phyloP scores from a whole-genome alignment of 35 echinoderm and acorn worm genomes.

The Apostichopus japonicus region DNA sequence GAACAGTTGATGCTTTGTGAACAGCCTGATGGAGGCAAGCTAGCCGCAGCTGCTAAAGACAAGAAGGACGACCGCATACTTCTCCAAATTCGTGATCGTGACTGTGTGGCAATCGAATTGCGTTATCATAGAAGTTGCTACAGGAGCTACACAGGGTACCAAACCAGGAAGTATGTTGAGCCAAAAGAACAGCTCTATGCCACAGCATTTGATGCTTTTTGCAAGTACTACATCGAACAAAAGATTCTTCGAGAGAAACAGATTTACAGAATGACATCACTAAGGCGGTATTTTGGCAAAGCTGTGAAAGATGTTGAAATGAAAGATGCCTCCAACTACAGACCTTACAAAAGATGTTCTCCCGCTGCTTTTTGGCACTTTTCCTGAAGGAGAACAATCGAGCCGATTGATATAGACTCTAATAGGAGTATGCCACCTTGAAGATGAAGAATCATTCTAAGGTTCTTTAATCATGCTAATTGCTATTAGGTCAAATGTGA shows the following conservation, averaged over 20 bases:
- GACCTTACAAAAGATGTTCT: too few relatives aligned
- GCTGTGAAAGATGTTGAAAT: conserved; percentile 18
- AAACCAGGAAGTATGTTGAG: background rate
- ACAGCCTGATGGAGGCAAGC: conserved; percentile 14
- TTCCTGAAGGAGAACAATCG: too few relatives aligned
- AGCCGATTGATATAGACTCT: too few relatives aligned
- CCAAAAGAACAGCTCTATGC: conserved; percentile 11
- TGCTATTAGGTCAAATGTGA: too few relatives aligned
- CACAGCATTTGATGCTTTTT: conserved; percentile 17
- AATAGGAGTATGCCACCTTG: too few relatives aligned
- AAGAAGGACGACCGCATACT: conserved; percentile 2
- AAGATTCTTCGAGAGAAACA: conserved; percentile 25
- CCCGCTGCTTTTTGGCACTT: too few relatives aligned
- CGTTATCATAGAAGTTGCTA: conserved; percentile 46
- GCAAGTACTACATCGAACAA: conserved; percentile 19
- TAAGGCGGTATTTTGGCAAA: conserved; percentile 38
- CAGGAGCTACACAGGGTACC: conserved; percentile 40
- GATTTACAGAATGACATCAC: background rate
- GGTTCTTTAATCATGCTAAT: too few relatives aligned
- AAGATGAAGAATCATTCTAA: too few relatives aligned
- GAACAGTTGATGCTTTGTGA: background rate
- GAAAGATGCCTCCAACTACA: conserved; percentile 20
- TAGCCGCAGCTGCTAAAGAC: too few relatives aligned
- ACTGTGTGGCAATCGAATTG: conserved; percentile 64
- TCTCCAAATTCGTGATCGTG: conserved; percentile 14